phyloP scores from a whole-genome alignment of 2,888 invertebrate genomes.

The Polydrusus pterygomalis region DNA sequence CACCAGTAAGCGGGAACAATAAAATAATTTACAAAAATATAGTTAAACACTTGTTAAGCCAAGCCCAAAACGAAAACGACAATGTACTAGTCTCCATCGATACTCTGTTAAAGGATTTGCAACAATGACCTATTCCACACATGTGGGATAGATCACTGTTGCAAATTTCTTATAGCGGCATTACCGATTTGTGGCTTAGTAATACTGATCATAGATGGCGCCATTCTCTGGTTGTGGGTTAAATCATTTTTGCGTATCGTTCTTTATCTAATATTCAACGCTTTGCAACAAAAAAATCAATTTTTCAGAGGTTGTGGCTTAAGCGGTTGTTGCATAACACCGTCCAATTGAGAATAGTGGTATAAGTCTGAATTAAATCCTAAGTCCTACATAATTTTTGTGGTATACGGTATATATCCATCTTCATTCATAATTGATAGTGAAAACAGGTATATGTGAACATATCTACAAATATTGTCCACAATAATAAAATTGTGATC shows the following conservation, averaged over 20 bases:
- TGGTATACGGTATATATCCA: no score
- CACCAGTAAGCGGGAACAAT: neutral
- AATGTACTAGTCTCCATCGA: constrained; percentile 7
- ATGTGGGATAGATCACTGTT: constrained; percentile 4
- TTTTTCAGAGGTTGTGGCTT: no score
- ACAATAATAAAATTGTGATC: no score
- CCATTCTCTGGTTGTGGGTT: constrained; percentile 1
- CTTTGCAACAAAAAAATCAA: no score
- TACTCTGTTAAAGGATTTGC: constrained; percentile 3
- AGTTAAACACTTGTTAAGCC: neutral
- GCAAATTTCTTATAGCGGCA: constrained; percentile 5
- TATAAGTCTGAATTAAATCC: no score
- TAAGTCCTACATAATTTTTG: no score
- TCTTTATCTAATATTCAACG: no score
- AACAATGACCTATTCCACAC: constrained; percentile 2
- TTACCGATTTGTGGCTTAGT: constrained; percentile 5
- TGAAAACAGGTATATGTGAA: no score
- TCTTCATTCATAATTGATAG: no score
- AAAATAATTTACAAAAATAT: constrained; percentile 7
- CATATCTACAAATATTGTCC: no score
- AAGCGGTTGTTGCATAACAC: no score
- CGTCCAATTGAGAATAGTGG: no score
- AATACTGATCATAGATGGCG: constrained; percentile 2
- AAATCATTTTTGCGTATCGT: constrained; percentile 10
- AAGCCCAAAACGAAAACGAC: constrained; percentile 4